Evolutionary conservation across 2,113 vertebrate species (phyloP), one percentile per base, ranked within the genome.

Genomic region (Ranitomeya imitator): DNA sequence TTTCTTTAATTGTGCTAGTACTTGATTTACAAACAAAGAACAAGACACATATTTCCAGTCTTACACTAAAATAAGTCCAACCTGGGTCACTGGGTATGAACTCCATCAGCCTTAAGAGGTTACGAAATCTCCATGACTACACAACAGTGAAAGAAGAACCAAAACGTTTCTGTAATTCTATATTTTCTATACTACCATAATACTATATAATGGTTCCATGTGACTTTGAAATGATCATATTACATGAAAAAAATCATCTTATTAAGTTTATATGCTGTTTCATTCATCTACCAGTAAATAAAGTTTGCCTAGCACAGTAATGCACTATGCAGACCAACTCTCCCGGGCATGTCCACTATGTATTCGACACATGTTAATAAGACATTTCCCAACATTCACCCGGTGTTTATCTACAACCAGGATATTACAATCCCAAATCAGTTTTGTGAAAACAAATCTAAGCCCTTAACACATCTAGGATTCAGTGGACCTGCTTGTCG

Each of bases 371-470:
- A 90, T 90, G 87, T 88, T 92, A 92, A 93, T 89, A 79, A 92
- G 90, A 86, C 89, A 80, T 61, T 91, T 91, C 88, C 89, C 77
- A 89, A 89, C 87, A 90, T 91, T 79, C 76, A 74, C 69, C 83
- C 76, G 67, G 90, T 91, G 89, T 90, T 93, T 90, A 92, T 87
- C 90, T 90, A 88, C 13, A 26, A 84, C 85, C 69, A 91, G 79
- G 57, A 90, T 76, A 87, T 71, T 84, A 89, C 12, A 31, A 55
- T 57, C 79, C 90, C 88, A 90, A 71, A 89, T 85, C 57, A 85
- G 89, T 91, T 84, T 92, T 89, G 89, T 90, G 86, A 90, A 91
- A 91, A 91, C 61, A 90, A n/a, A 90, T 78, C 92, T 86, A 92
- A 90, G 90, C 60, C 90, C 85, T 84, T 85, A 79, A 85, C 65